Evolutionary conservation across 2,797 vertebrate genomes (phyloP).

Genomic region (Microctenopoma lineatum): DNA sequence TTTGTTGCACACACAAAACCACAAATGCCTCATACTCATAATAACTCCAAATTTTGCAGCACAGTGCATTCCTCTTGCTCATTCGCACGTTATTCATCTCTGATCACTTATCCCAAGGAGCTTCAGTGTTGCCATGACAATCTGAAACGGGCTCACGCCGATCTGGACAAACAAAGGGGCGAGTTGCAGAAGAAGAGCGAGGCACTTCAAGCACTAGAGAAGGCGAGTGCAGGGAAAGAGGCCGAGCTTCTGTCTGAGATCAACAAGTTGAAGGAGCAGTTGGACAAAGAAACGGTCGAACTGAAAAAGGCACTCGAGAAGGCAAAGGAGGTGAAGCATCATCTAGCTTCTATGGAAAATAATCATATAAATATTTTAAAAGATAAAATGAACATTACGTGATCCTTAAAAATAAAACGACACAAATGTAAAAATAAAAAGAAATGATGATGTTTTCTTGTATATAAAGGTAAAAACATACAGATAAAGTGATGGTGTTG

Average conservation of each 20-base stretch:
- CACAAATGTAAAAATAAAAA: no score
- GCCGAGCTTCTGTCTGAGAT: conserved; percentile 79
- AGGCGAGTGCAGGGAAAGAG: conserved; percentile 72
- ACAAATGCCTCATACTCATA: conserved; percentile 11
- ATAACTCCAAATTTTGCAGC: conserved; percentile 21
- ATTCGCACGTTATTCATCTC: conserved; percentile 47
- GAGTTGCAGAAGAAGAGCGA: conserved; percentile 76
- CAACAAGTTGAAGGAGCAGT: conserved; percentile 79
- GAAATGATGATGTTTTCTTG: conserved; percentile 2
- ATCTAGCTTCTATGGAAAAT: not conserved
- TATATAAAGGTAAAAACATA: not conserved
- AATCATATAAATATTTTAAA: not conserved
- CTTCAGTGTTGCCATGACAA: conserved; percentile 77
- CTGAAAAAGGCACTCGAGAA: conserved; percentile 79
- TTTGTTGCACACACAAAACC: conserved; percentile 19
- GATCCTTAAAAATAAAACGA: no score
- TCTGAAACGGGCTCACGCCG: conserved; percentile 73
- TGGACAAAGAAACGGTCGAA: conserved; percentile 79
- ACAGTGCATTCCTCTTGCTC: conserved; percentile 25
- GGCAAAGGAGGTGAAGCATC: conserved; percentile 81
- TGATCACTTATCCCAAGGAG: conserved; percentile 81
- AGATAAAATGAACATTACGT: not conserved
- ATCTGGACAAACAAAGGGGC: conserved; percentile 79
- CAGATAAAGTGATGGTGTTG: not conserved
- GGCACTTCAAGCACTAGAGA: conserved; percentile 79